Evolutionary conservation across 2,113 vertebrate species (phyloP), one percentile per base, ranked within the genome.

Genomic region (Ptilorrhoa leucosticta): DNA sequence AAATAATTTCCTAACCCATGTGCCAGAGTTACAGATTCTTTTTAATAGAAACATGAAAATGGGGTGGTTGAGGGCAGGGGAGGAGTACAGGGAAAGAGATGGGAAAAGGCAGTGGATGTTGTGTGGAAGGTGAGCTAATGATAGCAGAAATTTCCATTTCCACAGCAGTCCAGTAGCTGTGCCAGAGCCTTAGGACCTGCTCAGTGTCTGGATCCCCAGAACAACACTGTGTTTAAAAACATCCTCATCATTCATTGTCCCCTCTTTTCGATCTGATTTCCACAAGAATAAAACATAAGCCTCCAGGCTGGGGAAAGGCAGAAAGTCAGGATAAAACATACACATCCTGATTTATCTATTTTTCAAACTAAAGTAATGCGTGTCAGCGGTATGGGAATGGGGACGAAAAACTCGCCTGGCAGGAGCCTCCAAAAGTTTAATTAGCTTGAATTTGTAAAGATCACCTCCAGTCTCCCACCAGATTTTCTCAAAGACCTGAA

Each of bases 241-340:
- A 50, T 30, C 30, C 35, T 71, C 0, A 0, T 4, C 13, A 37
- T 1, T 1, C 13, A 15, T 5, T 5, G 23, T 48, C 13, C 28
- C 16, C 21, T 57, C 26, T 33, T 24, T 61, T 33, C 23, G 1
- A 16, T 33, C 13, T 50, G 17, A 48, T 61, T 81, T 70, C 15
- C 23, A 37, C 22, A 21, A 31, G 23, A 70, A 53, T 39, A 78
- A 75, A 63, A 23, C 5, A 17, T 54, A 45, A 5, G 0, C 3
- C 23, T 63, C 42, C 1, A 6, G 10, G 18, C 17, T 71, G 18
- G 13, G 27, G 27, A 79, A 87, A 76, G 8, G 2, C 19, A 48
- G 24, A 61, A 83, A 65, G 4, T 21, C 18, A 14, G 4, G 26
- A 76, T 19, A 31, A 85, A 87, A 82, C 6, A 11, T 12, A 27